phyloP scores from a whole-genome alignment of 2,888 invertebrate genomes.

The Amitus sp. region DNA sequence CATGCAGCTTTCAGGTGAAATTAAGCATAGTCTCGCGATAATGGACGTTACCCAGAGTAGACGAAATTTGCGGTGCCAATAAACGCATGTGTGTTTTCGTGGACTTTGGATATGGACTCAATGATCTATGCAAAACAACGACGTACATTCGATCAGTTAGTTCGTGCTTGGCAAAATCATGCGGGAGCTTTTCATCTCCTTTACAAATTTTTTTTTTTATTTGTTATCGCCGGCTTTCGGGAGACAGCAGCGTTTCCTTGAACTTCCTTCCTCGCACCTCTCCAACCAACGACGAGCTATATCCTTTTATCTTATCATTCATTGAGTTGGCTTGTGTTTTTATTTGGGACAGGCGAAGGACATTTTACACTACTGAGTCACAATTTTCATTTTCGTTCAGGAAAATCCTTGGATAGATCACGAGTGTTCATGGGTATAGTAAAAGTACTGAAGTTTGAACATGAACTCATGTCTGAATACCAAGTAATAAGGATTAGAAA shows the following conservation, averaged over 20 bases:
- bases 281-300: slow-evolving; percentile 52
- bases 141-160: not conserved
- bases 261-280: slow-evolving; percentile 47
- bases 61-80: not conserved
- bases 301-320: slow-evolving; percentile 5
- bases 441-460: too few relatives aligned
- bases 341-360: not conserved
- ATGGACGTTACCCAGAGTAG: not conserved
- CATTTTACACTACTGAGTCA: not conserved
- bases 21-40: not conserved
- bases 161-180: slow-evolving; percentile 28
- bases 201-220: not conserved
- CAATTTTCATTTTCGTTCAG: too few relatives aligned
- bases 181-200: not conserved
- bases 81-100: not conserved
- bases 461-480: too few relatives aligned
- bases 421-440: too few relatives aligned
- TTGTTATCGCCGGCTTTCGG: not conserved
- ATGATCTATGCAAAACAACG: not conserved
- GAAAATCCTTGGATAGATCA: too few relatives aligned
- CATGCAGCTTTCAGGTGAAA: not conserved
- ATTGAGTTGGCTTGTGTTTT: too few relatives aligned
- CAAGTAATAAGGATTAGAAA: too few relatives aligned
- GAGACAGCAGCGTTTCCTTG: slow-evolving; percentile 4
- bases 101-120: not conserved